Evolutionary conservation across 2,888 invertebrate species (phyloP), one percentile per base, ranked within the genome.

Genomic region (Bellardia bayeri): DNA sequence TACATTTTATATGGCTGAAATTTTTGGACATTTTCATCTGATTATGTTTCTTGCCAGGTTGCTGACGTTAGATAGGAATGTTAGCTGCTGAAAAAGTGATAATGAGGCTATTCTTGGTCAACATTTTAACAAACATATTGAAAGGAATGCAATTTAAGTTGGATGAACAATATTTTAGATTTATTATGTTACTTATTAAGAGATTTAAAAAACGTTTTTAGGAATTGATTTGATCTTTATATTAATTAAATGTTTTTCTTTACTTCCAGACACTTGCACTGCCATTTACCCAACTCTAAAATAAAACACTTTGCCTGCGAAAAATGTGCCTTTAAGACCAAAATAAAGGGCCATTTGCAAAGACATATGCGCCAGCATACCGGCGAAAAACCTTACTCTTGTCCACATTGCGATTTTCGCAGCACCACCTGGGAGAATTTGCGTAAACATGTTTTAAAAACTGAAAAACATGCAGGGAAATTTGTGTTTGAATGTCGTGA

Each of bases 341-440:
- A 95, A 89, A 94, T 95, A 87, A 94, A 95, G 8, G 95, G 96
- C 40, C 97, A 97, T 92, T 93, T 98, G 90, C 96, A 95, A 91
- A 95, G 98, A 69, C 98, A 98, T 92, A 94, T 96, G 92, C 95
- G 96, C 5, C 95, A 96, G 37, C 98, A 98, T 92, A 96, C 96
- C 5, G 97, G 97, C 1, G 95, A 96, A 49, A 98, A 97, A 92
- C 98, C 98, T 0, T 98, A 97, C 93, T 95, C 95, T 76, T 99
- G 99, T 93, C 97, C 97, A 0, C 96, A 98, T 92, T 99, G 98
- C 92, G 91, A 94, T 40, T 97, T 96, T 90, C 95, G 95, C 6
- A 97, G 97, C 92, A 97, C 96, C 89, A 96, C 93, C 30, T 93
- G 97, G 96, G 98, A 98, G 92, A 98, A 98, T 92, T 95, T 98